Evolutionary conservation across 2,113 vertebrate species (phyloP).

Genomic region (Sula dactylatra): DNA sequence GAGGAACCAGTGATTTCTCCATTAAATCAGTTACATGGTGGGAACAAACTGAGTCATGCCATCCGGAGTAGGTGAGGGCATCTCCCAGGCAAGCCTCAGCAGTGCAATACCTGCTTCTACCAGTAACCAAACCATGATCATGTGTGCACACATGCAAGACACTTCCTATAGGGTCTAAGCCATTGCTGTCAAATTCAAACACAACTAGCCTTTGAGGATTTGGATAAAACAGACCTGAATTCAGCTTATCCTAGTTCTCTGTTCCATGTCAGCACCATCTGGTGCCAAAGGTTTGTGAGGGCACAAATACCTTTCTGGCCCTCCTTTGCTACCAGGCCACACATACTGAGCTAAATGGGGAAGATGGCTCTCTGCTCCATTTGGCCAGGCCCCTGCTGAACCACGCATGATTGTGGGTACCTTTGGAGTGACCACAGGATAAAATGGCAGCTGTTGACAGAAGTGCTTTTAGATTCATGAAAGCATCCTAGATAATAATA

Average conservation of each 20-base stretch:
- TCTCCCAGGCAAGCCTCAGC: neutral
- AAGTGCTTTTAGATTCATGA: neutral
- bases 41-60: neutral
- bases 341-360: neutral
- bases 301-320: neutral
- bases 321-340: neutral
- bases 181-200: neutral
- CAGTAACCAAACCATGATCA: neutral
- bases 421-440: neutral
- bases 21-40: neutral
- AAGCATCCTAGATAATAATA: neutral
- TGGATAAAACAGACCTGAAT: neutral
- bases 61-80: neutral
- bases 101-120: neutral
- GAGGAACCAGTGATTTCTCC: too few species aligned
- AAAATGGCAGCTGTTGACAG: neutral
- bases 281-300: neutral
- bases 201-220: neutral
- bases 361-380: neutral
- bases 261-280: neutral
- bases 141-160: neutral
- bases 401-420: rapidly evolving
- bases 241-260: neutral
- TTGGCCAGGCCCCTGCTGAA: neutral
- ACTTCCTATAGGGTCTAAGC: neutral